Conservation (phyloP, 2,113 vertebrate genomes). For the Pygathrix nemaeus region DNA sequence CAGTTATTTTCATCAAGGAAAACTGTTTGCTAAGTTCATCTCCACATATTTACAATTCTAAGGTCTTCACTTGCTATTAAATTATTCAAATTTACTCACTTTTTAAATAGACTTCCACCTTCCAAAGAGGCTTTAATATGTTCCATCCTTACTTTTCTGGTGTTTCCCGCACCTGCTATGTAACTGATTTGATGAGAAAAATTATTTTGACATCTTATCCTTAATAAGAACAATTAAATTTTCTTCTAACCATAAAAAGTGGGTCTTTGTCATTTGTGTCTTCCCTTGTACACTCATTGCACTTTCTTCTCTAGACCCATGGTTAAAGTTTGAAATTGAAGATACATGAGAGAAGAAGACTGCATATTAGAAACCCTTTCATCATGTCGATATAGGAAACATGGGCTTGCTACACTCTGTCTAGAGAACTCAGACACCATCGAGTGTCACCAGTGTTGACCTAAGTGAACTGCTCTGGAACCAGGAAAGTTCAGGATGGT, state of each 20-base stretch:
- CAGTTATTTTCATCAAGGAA: not conserved
- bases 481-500: not conserved
- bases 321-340: not conserved
- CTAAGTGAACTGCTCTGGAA: not conserved
- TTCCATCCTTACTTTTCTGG: not conserved
- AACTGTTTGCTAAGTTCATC: not conserved
- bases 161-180: not conserved
- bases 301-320: not conserved
- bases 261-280: not conserved
- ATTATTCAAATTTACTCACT: not conserved
- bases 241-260: not conserved
- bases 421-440: not conserved
- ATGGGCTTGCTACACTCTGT: not conserved
- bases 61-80: not conserved
- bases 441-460: not conserved
- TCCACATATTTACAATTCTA: not conserved
- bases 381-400: not conserved
- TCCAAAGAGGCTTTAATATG: not conserved
- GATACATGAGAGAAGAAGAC: not conserved
- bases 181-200: slow-evolving; percentile 2
- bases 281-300: not conserved
- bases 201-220: not conserved
- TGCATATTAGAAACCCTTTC: not conserved
- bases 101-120: not conserved
- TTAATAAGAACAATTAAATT: slow-evolving; percentile 2